phyloP scores from a whole-genome alignment of 2,888 invertebrate genomes.

The Cephus runcator region DNA sequence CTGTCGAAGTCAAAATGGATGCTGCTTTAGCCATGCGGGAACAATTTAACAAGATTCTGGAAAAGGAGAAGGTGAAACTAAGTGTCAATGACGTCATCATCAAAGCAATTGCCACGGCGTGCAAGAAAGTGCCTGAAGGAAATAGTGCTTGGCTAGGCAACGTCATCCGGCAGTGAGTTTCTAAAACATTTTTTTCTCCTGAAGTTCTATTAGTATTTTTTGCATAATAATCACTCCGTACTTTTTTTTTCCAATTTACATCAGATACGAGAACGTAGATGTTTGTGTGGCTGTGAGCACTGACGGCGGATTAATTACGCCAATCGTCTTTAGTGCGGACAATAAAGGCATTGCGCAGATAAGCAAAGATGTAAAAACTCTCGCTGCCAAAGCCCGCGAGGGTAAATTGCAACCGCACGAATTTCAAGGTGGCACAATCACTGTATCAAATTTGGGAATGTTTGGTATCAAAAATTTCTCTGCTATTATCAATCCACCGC shows the following conservation, averaged over 20 bases:
- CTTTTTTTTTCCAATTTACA: conserved; percentile 23
- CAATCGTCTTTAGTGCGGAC: conserved; percentile 93
- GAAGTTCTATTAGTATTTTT: conserved; percentile 5
- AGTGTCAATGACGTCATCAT: conserved; percentile 97
- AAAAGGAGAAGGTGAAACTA: conserved; percentile 84
- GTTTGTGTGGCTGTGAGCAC: conserved; percentile 98
- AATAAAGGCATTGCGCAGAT: conserved; percentile 89
- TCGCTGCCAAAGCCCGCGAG: conserved; percentile 88
- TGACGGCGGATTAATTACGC: conserved; percentile 94
- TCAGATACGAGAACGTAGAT: conserved; percentile 90
- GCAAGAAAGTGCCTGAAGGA: conserved; percentile 89
- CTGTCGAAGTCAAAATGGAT: conserved; percentile 88
- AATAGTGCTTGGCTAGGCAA: conserved; percentile 97
- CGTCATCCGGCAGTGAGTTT: conserved; percentile 88
- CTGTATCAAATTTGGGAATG: conserved; percentile 96
- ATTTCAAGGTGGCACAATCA: conserved; percentile 96
- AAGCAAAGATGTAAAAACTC: conserved; percentile 78
- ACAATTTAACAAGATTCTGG: conserved; percentile 81
- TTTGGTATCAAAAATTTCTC: conserved; percentile 88
- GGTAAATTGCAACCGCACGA: conserved; percentile 93
- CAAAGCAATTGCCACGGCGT: conserved; percentile 91
- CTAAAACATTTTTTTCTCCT: not conserved
- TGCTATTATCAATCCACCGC: conserved; percentile 97
- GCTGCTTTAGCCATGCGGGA: conserved; percentile 76
- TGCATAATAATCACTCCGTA: not conserved